Base-by-base conservation (phyloP, 2,797 vertebrate species). In the Pangasius djambal region DNA sequence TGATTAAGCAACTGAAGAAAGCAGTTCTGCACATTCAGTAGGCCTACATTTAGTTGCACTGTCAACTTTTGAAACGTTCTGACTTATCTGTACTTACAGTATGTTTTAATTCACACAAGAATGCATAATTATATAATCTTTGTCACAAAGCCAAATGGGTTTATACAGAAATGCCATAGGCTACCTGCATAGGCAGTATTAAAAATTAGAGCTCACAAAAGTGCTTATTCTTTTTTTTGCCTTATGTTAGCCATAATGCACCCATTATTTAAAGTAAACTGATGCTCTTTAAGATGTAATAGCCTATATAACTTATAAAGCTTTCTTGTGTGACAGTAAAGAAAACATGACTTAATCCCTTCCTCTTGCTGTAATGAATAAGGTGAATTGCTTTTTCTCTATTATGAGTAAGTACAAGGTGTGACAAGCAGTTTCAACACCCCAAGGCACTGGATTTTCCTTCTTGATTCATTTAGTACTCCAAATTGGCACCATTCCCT, bases 361-460 rank as follows among this genome's bases (percentile, higher is more conserved):
- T 75, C 57, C n/a, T 86, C 4, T 20, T 83, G 37, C 34, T n/a
- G 63, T 61, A 78, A 63, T 55, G 31, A 28, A 65, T 1, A 89
- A n/a, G 16, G 44, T 22, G 10, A 81, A 65, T 85, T n/a, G 31
- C 13, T 6, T 87, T 88, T 74, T 87, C 69, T 88, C 37, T 85
- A 61, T 85, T 67, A 15, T 89, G 61, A 84, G 48, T 59, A 44
- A 74, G 61, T 15, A 7, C 18, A 75, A 83, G 77, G 85, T 86
- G 55, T 86, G 91, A 90, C 85, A 63, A 90, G 87, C 40, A 91
- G 83, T 91, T 88, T 94, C 86, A 88, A 88, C 88, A 85, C 83
- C 37, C 8, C 1, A 89, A 88, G 82, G 87, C 50, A 20, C 50
- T 34, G 63, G 18, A 65, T 94, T 92, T 92, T 91, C 91, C 91